Percentiles rank a stretch among this genome's conserved stretches.
Evolutionary conservation across 2,113 vertebrate species (phyloP).

Genomic region (Python bivittatus): DNA sequence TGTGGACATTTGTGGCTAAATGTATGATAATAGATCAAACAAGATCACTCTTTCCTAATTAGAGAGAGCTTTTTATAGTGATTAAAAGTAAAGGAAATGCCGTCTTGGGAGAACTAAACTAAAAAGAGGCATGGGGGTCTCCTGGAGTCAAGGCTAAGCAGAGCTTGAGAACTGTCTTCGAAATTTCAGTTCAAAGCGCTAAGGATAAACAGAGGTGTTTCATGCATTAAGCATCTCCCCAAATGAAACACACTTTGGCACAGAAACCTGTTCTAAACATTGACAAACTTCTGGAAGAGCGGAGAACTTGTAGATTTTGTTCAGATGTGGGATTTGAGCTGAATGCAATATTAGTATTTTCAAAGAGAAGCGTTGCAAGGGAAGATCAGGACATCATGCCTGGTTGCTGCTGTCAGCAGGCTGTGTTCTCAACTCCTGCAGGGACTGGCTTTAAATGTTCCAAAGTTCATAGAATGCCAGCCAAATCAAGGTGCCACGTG

Average conservation of each 20-base stretch:
- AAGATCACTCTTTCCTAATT: background rate
- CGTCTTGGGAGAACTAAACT: background rate
- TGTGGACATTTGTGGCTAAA: background rate
- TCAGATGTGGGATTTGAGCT: background rate
- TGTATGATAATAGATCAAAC: slow-evolving; percentile 14
- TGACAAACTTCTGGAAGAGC: slow-evolving; percentile 7
- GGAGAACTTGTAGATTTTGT: background rate
- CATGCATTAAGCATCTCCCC: background rate
- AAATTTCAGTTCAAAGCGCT: background rate
- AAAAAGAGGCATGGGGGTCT: background rate
- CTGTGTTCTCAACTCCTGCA: background rate
- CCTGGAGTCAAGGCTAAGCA: background rate
- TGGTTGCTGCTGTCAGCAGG: background rate
- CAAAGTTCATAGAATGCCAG: background rate
- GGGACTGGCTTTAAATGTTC: slow-evolving; percentile 17
- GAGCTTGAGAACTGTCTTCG: background rate
- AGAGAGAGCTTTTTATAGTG: background rate
- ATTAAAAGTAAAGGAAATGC: background rate
- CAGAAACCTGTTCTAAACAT: background rate
- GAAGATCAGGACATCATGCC: background rate
- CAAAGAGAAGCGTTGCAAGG: fast-evolving
- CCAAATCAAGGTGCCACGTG: background rate
- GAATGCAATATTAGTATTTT: background rate
- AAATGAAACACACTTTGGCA: background rate
- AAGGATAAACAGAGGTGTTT: background rate